Percentiles rank a stretch among this genome's conserved stretches.
Evolutionary conservation across 2,888 invertebrate species (phyloP).

Genomic region (Cantharis rufa): DNA sequence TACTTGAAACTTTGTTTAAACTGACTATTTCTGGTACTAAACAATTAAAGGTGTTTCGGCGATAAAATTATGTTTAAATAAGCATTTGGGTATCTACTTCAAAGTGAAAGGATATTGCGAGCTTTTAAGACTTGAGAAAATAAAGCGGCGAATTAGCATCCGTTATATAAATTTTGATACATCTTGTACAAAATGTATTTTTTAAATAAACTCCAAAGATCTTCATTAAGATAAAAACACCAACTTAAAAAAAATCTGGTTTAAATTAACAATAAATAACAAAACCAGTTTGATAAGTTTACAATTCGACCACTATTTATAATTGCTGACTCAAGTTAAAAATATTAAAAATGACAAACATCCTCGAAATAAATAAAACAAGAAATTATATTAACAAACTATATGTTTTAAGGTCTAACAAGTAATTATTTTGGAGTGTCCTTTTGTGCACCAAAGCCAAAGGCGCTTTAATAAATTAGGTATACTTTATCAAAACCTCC

Average conservation of each 20-base stretch:
- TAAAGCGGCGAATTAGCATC: neutral
- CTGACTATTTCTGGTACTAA: neutral
- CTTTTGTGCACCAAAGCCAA: neutral
- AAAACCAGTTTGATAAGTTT: neutral
- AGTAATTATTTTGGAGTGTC: neutral
- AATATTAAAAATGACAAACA: neutral
- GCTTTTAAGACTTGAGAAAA: neutral
- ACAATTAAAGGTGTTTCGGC: neutral
- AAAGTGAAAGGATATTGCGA: neutral
- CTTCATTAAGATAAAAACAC: neutral
- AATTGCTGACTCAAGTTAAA: neutral
- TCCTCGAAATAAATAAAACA: neutral
- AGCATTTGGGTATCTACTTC: neutral
- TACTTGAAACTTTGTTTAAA: neutral
- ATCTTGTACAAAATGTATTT: neutral
- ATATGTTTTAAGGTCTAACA: neutral
- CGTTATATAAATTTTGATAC: neutral
- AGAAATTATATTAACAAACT: neutral
- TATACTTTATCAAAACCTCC: neutral
- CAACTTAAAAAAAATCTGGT: neutral
- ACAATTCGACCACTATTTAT: neutral
- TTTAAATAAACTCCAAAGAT: neutral
- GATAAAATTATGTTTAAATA: neutral
- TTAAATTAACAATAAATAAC: neutral
- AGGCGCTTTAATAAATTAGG: neutral